phyloP scores from a whole-genome alignment of 2,888 invertebrate genomes.

The Melinopterus prodromus region DNA sequence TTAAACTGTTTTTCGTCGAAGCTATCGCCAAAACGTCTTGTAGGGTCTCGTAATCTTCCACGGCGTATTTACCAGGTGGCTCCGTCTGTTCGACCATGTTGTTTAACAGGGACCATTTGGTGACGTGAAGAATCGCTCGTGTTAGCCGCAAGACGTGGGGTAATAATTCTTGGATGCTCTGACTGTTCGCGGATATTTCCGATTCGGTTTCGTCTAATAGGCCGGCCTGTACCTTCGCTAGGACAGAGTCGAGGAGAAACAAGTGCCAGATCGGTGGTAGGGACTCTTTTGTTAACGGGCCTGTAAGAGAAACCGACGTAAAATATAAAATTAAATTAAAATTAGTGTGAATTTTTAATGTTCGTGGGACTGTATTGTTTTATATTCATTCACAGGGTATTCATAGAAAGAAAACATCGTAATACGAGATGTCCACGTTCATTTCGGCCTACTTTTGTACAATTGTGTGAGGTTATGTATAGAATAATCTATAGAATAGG shows the following conservation, averaged over 20 bases:
- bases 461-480: too few relatives aligned
- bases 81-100: constrained; percentile 56
- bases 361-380: too few relatives aligned
- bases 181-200: constrained; percentile 56
- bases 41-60: constrained; percentile 59
- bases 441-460: too few relatives aligned
- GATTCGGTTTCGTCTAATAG: constrained; percentile 63
- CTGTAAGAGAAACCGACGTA: constrained; percentile 38
- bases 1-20: constrained; percentile 56
- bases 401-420: not conserved
- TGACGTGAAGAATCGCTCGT: constrained; percentile 70
- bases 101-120: constrained; percentile 58
- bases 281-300: constrained; percentile 58
- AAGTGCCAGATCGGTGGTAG: constrained; percentile 77
- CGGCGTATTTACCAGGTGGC: constrained; percentile 58
- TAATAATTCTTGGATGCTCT: constrained; percentile 68
- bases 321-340: not conserved
- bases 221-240: constrained; percentile 77
- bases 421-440: too few relatives aligned
- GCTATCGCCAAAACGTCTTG: constrained; percentile 62
- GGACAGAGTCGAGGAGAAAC: constrained; percentile 77
- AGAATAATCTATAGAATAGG: too few relatives aligned
- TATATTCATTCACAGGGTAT: not conserved
- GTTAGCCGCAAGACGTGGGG: constrained; percentile 72
- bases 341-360: too few relatives aligned